A percentile compares a stretch with the other conserved stretches of the same genome.
Evolutionary conservation across 2,797 vertebrate genomes (phyloP).

Genomic region (Malurus leucopterus): DNA sequence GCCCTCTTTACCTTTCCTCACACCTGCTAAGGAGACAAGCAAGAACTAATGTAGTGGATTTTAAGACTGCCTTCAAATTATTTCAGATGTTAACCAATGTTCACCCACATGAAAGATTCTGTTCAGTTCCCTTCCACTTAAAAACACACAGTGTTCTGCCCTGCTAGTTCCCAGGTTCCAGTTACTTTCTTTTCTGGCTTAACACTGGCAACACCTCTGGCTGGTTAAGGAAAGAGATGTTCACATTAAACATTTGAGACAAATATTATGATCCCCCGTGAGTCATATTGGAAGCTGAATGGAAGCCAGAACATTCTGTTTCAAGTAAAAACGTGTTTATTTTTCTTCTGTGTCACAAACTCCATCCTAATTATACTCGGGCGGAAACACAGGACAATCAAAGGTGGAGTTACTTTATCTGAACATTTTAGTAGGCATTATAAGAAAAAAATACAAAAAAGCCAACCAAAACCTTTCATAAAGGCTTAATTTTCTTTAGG

Average conservation of each 20-base stretch:
- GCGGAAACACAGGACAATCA: neutral
- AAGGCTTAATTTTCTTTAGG: neutral
- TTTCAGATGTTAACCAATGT: neutral
- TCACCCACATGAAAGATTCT: neutral
- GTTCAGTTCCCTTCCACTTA: neutral
- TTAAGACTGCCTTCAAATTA: neutral
- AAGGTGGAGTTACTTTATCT: neutral
- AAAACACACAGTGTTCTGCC: neutral
- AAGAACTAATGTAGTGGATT: neutral
- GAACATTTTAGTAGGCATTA: neutral
- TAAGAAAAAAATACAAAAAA: neutral
- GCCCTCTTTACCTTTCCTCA: neutral
- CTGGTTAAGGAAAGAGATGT: conserved; percentile 2
- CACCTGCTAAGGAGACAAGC: neutral
- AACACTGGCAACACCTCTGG: neutral
- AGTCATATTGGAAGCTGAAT: neutral
- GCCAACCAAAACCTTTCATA: neutral
- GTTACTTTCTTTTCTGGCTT: neutral
- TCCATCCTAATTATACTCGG: neutral
- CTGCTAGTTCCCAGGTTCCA: neutral
- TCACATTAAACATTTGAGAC: neutral
- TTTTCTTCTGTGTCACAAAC: neutral
- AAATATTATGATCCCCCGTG: neutral
- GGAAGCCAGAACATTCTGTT: neutral
- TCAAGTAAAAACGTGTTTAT: neutral